Conservation (phyloP, 1,140 invertebrate genomes). For the Psilanteris sp. region DNA sequence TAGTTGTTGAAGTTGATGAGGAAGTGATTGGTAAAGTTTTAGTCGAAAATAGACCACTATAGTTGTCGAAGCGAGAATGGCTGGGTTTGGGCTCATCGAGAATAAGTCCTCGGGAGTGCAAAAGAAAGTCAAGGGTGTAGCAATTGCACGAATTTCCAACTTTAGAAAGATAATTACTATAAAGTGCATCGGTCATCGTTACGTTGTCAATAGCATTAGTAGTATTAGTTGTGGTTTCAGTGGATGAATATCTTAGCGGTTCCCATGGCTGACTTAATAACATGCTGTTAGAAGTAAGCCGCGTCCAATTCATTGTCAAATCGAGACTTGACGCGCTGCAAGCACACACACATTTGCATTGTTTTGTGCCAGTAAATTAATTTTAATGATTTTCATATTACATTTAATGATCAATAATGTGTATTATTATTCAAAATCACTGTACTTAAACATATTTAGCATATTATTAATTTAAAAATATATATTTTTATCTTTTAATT, state of each 20-base stretch:
- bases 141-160: slow-evolving; percentile 62
- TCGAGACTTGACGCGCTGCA: slow-evolving; percentile 70
- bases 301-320: slow-evolving; percentile 71
- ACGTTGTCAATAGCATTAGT: slow-evolving; percentile 41
- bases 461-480: no score
- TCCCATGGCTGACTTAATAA: slow-evolving; percentile 72
- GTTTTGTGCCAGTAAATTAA: neutral
- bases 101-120: slow-evolving; percentile 15
- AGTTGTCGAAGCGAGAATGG: slow-evolving; percentile 41
- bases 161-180: slow-evolving; percentile 62
- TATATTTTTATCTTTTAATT: no score
- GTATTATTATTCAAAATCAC: no score
- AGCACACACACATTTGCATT: slow-evolving; percentile 58
- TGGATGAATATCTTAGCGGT: slow-evolving; percentile 10
- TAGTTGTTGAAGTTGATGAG: slow-evolving; percentile 6
- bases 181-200: slow-evolving; percentile 43
- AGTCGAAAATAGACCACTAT: slow-evolving; percentile 20
- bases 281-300: slow-evolving; percentile 74
- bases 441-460: no score
- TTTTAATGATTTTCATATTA: no score
- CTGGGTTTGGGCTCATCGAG: slow-evolving; percentile 23
- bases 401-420: no score
- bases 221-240: slow-evolving; percentile 36
- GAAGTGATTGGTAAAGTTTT: slow-evolving; percentile 1
- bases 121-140: slow-evolving; percentile 58